A percentile compares a stretch with the other conserved stretches of the same genome.
Conservation (phyloP, 2,113 vertebrate species). For the Neomonachus schauinslandi region DNA sequence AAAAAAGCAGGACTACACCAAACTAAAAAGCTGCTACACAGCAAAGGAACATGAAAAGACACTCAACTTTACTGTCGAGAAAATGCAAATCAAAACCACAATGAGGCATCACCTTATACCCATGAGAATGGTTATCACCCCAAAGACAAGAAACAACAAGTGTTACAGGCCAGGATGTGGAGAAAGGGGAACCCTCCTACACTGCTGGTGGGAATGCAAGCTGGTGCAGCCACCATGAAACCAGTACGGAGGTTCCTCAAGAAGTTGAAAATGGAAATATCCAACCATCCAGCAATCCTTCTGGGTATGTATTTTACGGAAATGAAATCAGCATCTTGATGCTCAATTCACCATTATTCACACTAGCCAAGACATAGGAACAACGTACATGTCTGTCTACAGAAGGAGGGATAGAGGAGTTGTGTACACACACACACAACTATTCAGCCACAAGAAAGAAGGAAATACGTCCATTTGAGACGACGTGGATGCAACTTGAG, state of each 20-base stretch:
- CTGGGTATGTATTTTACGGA: neutral
- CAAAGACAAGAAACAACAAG: neutral
- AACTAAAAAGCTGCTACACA: neutral
- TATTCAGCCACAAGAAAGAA: neutral
- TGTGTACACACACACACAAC: neutral
- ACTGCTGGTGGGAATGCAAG: neutral
- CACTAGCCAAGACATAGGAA: neutral
- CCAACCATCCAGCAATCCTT: accelerated
- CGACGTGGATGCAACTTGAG: neutral
- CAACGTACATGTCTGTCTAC: accelerated
- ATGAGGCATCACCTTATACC: neutral
- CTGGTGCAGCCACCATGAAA: neutral
- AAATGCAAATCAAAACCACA: neutral
- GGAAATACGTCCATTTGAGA: neutral
- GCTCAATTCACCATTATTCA: neutral
- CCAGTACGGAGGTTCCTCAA: accelerated
- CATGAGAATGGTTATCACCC: neutral
- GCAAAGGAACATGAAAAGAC: neutral
- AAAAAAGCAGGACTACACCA: neutral
- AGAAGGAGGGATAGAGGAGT: too few species aligned
- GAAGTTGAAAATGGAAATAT: neutral
- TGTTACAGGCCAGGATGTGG: neutral
- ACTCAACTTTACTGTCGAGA: neutral
- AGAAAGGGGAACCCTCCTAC: neutral
- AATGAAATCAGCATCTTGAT: neutral